Evolutionary conservation across 2,797 vertebrate species (phyloP).

Genomic region (Rhodeus uyekii): DNA sequence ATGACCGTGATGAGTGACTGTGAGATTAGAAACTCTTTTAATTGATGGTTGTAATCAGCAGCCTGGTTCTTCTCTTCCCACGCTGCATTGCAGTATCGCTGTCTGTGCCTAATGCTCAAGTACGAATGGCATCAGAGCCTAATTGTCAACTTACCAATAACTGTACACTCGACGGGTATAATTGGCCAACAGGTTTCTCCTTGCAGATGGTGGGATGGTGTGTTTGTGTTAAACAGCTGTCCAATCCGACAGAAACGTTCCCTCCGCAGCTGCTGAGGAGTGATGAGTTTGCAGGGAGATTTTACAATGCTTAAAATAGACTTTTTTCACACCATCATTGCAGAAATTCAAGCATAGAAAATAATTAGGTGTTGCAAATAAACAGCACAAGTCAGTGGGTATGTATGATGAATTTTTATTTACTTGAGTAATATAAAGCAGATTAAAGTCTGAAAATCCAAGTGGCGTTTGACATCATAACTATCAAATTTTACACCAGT

Average conservation of each 20-base stretch:
- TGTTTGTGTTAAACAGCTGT: conserved; percentile 62
- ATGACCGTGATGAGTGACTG: conserved; percentile 5
- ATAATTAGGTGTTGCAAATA: conserved; percentile 19
- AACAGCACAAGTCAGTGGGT: conserved; percentile 17
- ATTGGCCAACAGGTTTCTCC: conserved; percentile 60
- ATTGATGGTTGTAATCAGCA: conserved; percentile 51
- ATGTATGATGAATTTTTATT: neutral
- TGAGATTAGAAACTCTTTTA: conserved; percentile 22
- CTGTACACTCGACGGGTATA: conserved; percentile 54
- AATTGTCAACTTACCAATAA: conserved; percentile 58
- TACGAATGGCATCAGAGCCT: conserved; percentile 45
- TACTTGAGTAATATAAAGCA: neutral
- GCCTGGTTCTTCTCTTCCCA: conserved; percentile 38
- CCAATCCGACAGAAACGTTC: conserved; percentile 43
- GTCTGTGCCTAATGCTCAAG: conserved; percentile 40
- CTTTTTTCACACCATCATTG: conserved; percentile 32
- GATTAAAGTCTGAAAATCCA: neutral
- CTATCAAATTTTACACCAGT: neutral
- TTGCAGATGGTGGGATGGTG: conserved; percentile 58
- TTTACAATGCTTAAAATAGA: conserved; percentile 45
- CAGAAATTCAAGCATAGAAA: conserved; percentile 28
- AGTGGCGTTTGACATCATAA: neutral
- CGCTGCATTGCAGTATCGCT: conserved; percentile 41
- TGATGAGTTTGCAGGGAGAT: conserved; percentile 43
- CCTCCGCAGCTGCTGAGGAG: conserved; percentile 47